Conservation (phyloP, 2,797 vertebrate genomes). For the Adrianichthys oophorus region DNA sequence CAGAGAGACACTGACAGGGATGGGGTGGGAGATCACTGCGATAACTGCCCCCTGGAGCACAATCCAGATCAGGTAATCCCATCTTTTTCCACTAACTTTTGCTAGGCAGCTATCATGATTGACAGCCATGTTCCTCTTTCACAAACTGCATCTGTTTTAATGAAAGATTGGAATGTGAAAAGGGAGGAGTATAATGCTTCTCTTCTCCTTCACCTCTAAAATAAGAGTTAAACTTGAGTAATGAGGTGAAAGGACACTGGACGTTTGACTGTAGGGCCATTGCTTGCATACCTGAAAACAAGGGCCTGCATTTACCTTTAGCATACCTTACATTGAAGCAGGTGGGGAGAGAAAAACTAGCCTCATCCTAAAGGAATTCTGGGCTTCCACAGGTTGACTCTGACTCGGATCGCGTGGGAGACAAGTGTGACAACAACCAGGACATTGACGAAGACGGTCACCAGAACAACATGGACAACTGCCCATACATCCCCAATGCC, state of each 20-base stretch:
- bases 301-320: slow-evolving; percentile 33
- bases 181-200: slow-evolving; percentile 19
- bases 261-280: slow-evolving; percentile 48
- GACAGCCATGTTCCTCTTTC: background rate
- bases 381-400: slow-evolving; percentile 85
- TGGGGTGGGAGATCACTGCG: slow-evolving; percentile 97
- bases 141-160: slow-evolving; percentile 30
- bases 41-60: slow-evolving; percentile 97
- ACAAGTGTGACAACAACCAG: slow-evolving; percentile 96
- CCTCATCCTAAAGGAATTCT: slow-evolving; percentile 54
- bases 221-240: slow-evolving; percentile 32
- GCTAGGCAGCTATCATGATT: background rate
- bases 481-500: slow-evolving; percentile 95
- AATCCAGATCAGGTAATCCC: slow-evolving; percentile 94
- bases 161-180: slow-evolving; percentile 48
- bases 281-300: slow-evolving; percentile 56
- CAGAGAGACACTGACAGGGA: slow-evolving; percentile 95
- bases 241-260: slow-evolving; percentile 40
- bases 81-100: slow-evolving; percentile 10
- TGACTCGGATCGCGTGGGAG: slow-evolving; percentile 93
- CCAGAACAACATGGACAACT: slow-evolving; percentile 99
- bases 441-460: slow-evolving; percentile 99
- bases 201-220: slow-evolving; percentile 23
- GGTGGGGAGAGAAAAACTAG: no score
- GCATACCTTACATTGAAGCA: background rate